A percentile compares a stretch with the other conserved stretches of the same genome.
These are phyloP conservation scores for Adelognathus sp. DNA, from an alignment of 2,888 invertebrate species.

Conservation along the genomic window DNA sequence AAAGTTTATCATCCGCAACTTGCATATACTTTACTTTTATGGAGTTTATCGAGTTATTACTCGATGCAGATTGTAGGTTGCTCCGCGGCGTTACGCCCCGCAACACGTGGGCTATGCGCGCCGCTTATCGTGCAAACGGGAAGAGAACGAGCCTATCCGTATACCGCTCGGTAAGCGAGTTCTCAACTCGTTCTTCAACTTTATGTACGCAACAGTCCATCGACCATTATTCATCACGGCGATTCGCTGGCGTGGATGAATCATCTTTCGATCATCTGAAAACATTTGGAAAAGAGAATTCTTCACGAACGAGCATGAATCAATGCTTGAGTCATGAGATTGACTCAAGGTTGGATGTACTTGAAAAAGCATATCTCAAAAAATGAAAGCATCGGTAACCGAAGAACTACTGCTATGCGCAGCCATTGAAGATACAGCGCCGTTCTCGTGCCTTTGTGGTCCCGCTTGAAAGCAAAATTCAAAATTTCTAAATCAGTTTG, in stretches of 20 bases:
- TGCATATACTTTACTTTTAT: constrained; percentile 37
- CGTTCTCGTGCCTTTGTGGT: too few relatives aligned
- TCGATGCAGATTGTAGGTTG: neutral
- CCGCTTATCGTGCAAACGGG: neutral
- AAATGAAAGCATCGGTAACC: too few relatives aligned
- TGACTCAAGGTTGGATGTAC: too few relatives aligned
- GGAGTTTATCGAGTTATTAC: constrained; percentile 37
- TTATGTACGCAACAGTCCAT: neutral
- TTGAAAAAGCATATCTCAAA: too few relatives aligned
- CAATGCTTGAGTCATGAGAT: too few relatives aligned
- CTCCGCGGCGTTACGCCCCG: neutral
- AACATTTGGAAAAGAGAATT: neutral
- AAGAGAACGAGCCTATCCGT: neutral
- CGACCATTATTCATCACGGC: constrained; percentile 39
- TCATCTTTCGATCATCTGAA: constrained; percentile 1
- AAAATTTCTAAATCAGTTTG: too few relatives aligned
- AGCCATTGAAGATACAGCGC: too few relatives aligned
- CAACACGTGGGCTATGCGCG: constrained; percentile 1
- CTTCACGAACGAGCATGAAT: too few relatives aligned
- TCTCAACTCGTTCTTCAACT: constrained; percentile 10
- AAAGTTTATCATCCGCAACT: constrained; percentile 18
- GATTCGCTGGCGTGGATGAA: constrained; percentile 8
- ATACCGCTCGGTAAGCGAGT: neutral
- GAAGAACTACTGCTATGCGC: too few relatives aligned
- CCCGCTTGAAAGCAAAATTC: too few relatives aligned